Percentiles rank a stretch among this genome's conserved stretches.
phyloP scores from a whole-genome alignment of 2,113 vertebrate species.

The Melanostigma gelatinosum region DNA sequence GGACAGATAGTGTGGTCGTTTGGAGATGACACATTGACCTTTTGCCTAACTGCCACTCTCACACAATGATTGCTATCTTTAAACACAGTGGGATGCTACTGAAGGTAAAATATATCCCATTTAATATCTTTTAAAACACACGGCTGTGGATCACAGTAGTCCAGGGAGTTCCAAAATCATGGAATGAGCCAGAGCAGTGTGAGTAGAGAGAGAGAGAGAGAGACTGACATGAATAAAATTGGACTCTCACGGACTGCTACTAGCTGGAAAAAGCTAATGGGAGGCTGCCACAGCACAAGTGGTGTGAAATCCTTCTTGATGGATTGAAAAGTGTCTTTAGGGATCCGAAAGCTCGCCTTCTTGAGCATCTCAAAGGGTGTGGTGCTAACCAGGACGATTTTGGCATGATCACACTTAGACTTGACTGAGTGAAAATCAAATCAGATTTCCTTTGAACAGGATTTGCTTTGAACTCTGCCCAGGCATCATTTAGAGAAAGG shows the following conservation, averaged over 20 bases:
- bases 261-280: constrained; percentile 57
- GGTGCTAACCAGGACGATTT: constrained; percentile 67
- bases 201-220: constrained; percentile 12
- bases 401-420: constrained; percentile 72
- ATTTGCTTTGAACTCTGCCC: constrained; percentile 76
- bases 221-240: constrained; percentile 40
- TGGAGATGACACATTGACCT: constrained; percentile 50
- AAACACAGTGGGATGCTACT: constrained; percentile 36
- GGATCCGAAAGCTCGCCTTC: constrained; percentile 59
- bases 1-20: constrained; percentile 1
- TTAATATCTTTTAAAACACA: constrained; percentile 53
- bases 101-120: constrained; percentile 45
- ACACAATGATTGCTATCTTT: constrained; percentile 56
- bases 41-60: constrained; percentile 34
- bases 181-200: constrained; percentile 35
- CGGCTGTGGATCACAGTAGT: constrained; percentile 25
- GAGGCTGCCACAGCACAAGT: constrained; percentile 54
- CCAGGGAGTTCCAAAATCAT: constrained; percentile 28
- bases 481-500: constrained; percentile 71
- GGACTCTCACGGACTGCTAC: constrained; percentile 37
- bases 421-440: constrained; percentile 70
- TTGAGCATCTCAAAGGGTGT: constrained; percentile 66
- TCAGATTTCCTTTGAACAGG: constrained; percentile 75
- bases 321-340: constrained; percentile 75
- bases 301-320: constrained; percentile 78